A percentile compares a stretch with the other conserved stretches of the same genome.
Conservation (phyloP, 1,140 invertebrate species). For the fruit fly (Drosophila melanogaster) region DNA sequence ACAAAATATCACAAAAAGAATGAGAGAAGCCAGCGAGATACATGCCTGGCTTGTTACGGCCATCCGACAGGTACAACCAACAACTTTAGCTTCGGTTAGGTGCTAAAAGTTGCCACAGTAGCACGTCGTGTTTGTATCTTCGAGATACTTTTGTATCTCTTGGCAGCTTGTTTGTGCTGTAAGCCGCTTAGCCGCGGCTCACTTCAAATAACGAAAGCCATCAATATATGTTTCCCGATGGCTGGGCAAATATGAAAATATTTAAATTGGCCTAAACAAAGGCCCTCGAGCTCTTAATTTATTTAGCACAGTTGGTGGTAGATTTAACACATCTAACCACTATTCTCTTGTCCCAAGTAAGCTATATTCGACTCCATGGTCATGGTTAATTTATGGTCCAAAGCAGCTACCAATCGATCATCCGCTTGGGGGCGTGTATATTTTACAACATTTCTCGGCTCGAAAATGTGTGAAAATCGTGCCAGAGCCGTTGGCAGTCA, state of each 20-base stretch:
- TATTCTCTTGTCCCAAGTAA: background rate
- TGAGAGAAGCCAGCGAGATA: constrained; percentile 44
- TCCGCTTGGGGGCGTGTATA: constrained; percentile 36
- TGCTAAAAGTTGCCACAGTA: constrained; percentile 74
- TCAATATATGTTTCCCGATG: constrained; percentile 41
- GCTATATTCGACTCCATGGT: constrained; percentile 9
- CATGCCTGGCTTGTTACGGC: constrained; percentile 64
- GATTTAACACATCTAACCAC: constrained; percentile 60
- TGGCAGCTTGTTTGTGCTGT: constrained; percentile 47
- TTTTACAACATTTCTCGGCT: constrained; percentile 39
- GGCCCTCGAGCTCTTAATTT: constrained; percentile 60
- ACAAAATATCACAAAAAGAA: constrained; percentile 27
- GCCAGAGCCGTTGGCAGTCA: constrained; percentile 8
- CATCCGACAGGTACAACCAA: constrained; percentile 48
- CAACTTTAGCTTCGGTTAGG: constrained; percentile 49
- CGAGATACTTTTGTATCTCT: constrained; percentile 53
- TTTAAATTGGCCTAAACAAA: constrained; percentile 59
- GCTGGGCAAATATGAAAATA: constrained; percentile 71
- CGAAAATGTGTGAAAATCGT: constrained; percentile 50
- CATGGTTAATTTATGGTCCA: constrained; percentile 39
- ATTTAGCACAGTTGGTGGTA: constrained; percentile 78
- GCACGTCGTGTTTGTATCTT: constrained; percentile 65
- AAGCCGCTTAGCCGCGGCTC: constrained; percentile 58
- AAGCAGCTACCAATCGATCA: constrained; percentile 63
- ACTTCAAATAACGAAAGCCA: constrained; percentile 60